These are phyloP conservation scores for Catostylus mosaicus DNA, from an alignment of 30 jellyfish, hydroid and myxozoan species.

Conservation along the genomic window DNA sequence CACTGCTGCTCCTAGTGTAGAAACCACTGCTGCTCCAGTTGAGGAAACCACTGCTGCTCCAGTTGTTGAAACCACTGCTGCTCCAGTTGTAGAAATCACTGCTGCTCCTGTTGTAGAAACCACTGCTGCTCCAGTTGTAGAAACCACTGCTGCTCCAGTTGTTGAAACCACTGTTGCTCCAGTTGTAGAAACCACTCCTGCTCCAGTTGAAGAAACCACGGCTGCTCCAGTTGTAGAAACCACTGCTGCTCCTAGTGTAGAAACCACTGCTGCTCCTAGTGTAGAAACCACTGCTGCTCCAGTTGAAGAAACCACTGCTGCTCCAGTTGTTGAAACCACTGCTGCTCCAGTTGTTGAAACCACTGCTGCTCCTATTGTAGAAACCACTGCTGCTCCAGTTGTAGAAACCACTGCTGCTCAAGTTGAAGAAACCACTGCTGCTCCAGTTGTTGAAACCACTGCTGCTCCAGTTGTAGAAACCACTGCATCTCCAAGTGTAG, in stretches of 20 bases:
- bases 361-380: constrained; percentile 23
- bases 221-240: constrained; percentile 37
- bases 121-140: constrained; percentile 10
- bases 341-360: constrained; percentile 32
- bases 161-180: constrained; percentile 37
- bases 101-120: constrained; percentile 29
- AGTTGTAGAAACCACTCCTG: constrained; percentile 24
- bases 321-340: constrained; percentile 18
- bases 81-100: constrained; percentile 26
- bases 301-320: neutral
- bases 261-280: constrained; percentile 38
- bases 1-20: constrained; percentile 32
- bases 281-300: constrained; percentile 28
- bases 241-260: constrained; percentile 31
- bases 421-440: constrained; percentile 18
- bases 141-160: constrained; percentile 37
- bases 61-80: constrained; percentile 12
- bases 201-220: constrained; percentile 33
- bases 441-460: constrained; percentile 43
- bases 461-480: constrained; percentile 28
- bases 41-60: constrained; percentile 26
- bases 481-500: neutral
- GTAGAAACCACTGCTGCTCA: constrained; percentile 22
- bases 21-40: constrained; percentile 32
- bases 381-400: constrained; percentile 26